Base-by-base conservation (phyloP, 2,888 invertebrate species). In the Poecilus cupreus region DNA sequence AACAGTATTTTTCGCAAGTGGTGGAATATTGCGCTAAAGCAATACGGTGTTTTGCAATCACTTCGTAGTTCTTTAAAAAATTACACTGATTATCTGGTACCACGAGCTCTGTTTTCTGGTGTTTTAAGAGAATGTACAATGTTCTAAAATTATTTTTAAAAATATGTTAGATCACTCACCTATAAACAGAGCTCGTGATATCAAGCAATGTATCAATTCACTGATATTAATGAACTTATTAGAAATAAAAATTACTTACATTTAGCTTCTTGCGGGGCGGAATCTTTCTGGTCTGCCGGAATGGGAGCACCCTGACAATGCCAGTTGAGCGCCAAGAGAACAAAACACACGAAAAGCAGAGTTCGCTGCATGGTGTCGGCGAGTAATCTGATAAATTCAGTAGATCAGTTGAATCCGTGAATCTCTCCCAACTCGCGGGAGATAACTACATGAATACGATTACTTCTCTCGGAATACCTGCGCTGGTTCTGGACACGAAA, bases 371-470 rank as follows among this genome's bases (percentile, higher is more conserved):
- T 72, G 24, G 6, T 60, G 46, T 72, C 22, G n/a, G n/a, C n/a
- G n/a, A n/a, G n/a, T n/a, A n/a, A 39, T 39, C 26, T 60, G n/a
- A 20, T 57, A 8, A 16, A 22, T 57, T 57, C 8, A 13, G 32
- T 32, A 32, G 32, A 32, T 32, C 32, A 32, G 49, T 49, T 54
- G 20, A 60, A 24, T 60, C 60, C 5, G 60, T 32, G 24, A 60
- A 18, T 4, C 60, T 60, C 18, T 49, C 13, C 16, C 18, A 13
- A 49, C 49, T 32, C 32, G 6, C 13, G 22, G 22, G 32, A 32
- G 37, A 72, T 72, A 70, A 68, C 37, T 68, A 68, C 60, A 24
- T 68, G 64, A 68, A 37, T 32, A 37, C 37, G 64, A 37, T 68
- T 60, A 60, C 24, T 60, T 60, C 60, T 60, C 60, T 26, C 60